phyloP scores from a whole-genome alignment of 2,797 vertebrate species.

The Lithobates sylvaticus region DNA sequence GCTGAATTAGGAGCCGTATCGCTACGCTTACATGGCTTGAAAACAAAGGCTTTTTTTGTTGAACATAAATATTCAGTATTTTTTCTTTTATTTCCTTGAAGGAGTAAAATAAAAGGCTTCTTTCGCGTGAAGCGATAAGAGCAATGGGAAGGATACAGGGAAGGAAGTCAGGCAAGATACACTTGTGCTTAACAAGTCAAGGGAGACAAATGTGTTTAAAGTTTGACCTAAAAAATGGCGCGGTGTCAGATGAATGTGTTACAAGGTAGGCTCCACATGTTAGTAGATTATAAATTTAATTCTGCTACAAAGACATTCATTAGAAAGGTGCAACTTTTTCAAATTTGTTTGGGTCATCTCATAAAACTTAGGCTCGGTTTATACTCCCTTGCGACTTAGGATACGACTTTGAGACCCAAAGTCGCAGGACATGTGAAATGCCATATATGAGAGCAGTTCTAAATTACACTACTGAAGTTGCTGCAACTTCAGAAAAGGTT shows the following conservation, averaged over 20 bases:
- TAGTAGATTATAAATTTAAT: neutral
- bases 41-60: neutral
- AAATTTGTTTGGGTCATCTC: too few relatives aligned
- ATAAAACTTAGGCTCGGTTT: too few relatives aligned
- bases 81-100: conserved; percentile 13
- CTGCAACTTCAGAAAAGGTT: too few relatives aligned
- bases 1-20: neutral
- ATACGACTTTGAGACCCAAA: too few relatives aligned
- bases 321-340: too few relatives aligned
- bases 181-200: conserved; percentile 41
- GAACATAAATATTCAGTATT: neutral
- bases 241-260: neutral
- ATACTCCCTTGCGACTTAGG: too few relatives aligned
- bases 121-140: conserved; percentile 15
- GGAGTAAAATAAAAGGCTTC: neutral
- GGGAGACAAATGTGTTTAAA: conserved; percentile 36
- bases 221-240: neutral
- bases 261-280: neutral
- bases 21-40: conserved; percentile 1
- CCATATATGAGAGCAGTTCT: too few relatives aligned
- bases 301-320: too few relatives aligned
- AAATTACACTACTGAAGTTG: too few relatives aligned
- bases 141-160: conserved; percentile 25
- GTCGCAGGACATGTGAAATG: too few relatives aligned
- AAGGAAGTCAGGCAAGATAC: conserved; percentile 22